phyloP scores from a whole-genome alignment of 2,888 invertebrate genomes.

The Marronus borbonicus region DNA sequence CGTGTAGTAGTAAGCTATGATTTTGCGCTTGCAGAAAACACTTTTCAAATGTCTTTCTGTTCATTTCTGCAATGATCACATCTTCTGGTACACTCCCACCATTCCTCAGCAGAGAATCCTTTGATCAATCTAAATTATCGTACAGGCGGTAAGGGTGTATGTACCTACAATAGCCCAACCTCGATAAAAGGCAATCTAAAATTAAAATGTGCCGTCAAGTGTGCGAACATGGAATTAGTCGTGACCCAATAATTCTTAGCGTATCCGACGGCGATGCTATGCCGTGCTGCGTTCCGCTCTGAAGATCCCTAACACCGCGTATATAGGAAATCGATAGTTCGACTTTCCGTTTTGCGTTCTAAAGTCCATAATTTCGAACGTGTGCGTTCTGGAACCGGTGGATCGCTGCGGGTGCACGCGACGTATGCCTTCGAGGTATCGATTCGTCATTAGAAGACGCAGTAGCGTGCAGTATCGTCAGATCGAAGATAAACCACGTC shows the following conservation, averaged over 20 bases:
- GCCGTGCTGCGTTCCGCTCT: neutral
- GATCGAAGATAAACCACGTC: too few relatives aligned
- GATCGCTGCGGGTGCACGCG: neutral
- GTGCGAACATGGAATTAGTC: constrained; percentile 7
- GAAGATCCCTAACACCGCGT: neutral
- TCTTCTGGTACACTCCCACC: too few relatives aligned
- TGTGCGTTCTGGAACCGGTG: neutral
- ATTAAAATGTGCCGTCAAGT: constrained; percentile 9
- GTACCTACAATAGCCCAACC: too few relatives aligned
- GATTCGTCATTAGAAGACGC: constrained; percentile 18
- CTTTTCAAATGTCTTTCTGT: too few relatives aligned
- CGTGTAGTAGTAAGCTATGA: too few relatives aligned
- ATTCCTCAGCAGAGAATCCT: too few relatives aligned
- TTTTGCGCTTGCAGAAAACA: too few relatives aligned
- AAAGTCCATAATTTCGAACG: neutral
- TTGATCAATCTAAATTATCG: too few relatives aligned
- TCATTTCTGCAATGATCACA: too few relatives aligned
- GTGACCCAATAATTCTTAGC: constrained; percentile 18
- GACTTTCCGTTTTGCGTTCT: neutral
- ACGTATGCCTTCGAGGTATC: constrained; percentile 12
- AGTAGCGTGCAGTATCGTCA: too few relatives aligned
- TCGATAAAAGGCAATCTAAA: neutral
- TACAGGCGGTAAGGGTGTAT: too few relatives aligned
- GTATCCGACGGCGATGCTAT: neutral
- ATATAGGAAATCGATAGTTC: constrained; percentile 6